Evolutionary conservation across 2,888 invertebrate genomes (phyloP), one percentile per base, ranked within the genome.

Genomic region (Scelioninae gen. 1): DNA sequence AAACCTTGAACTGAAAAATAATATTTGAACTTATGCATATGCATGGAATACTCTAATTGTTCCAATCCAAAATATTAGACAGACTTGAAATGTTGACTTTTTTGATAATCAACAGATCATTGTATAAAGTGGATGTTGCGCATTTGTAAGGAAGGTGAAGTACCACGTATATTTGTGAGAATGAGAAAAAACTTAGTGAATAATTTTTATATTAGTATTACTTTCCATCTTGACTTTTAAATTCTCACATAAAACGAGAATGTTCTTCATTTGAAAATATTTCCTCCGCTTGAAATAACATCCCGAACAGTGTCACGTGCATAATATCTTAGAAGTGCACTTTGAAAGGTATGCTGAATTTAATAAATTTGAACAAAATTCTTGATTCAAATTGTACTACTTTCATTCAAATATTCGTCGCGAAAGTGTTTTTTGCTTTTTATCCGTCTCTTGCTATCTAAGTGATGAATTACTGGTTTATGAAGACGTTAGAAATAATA

Each of bases 121-220:
- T n/a, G n/a, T n/a, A n/a, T n/a, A n/a, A n/a, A n/a, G n/a, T n/a
- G n/a, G n/a, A n/a, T n/a, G n/a, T n/a, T n/a, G n/a, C n/a, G n/a
- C n/a, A n/a, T n/a, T n/a, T n/a, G n/a, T n/a, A n/a, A n/a, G n/a
- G n/a, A n/a, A n/a, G n/a, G n/a, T n/a, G n/a, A n/a, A 40, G 40
- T 10, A 11, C 7, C 10, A 10, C 40, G 10, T 40, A 40, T 10
- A 40, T 40, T 40, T 11, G 6, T 40, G 10, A 5, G 40, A 9
- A 11, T n/a, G n/a, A n/a, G n/a, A n/a, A 40, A 40, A 40, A 8
- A 40, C 8, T 10, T 40, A 3, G 40, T 10, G 40, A 40, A 40
- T 40, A 40, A 47, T 29, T 11, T 51, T 23, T 51, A 23, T 51
- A 23, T 51, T 29, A 51, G 23, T 51, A 29, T 29, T 23, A 29